Evolutionary conservation across 2,797 vertebrate genomes (phyloP).

Genomic region (Liparis tanakae): DNA sequence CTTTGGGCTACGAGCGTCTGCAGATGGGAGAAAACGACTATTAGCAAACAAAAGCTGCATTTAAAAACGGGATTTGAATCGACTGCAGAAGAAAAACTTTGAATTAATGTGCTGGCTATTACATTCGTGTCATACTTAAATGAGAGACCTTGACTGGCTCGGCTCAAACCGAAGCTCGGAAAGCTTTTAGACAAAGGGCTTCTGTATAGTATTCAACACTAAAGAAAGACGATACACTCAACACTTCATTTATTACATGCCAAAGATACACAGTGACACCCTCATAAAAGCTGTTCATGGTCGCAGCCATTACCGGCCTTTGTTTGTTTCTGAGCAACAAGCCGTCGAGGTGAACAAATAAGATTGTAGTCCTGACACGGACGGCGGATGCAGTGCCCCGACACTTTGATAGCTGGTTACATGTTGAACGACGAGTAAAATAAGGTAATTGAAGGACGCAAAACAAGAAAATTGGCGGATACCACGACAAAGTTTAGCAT

Average conservation of each 20-base stretch:
- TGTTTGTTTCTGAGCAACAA: constrained; percentile 44
- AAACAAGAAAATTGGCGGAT: constrained; percentile 60
- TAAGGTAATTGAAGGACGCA: constrained; percentile 48
- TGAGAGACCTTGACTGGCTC: constrained; percentile 2
- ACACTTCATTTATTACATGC: constrained; percentile 10
- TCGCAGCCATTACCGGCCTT: constrained; percentile 17
- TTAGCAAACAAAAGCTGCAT: constrained; percentile 5
- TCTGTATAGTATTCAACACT: neutral
- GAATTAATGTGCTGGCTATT: neutral
- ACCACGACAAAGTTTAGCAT: constrained; percentile 51
- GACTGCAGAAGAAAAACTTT: constrained; percentile 6
- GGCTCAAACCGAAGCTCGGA: constrained; percentile 2
- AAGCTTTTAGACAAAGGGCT: neutral
- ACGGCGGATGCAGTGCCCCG: constrained; percentile 40
- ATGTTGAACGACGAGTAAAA: constrained; percentile 48
- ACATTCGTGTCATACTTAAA: neutral
- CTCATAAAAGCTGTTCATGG: constrained; percentile 24
- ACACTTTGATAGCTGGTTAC: constrained; percentile 55
- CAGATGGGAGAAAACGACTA: constrained; percentile 31
- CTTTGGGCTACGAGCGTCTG: constrained; percentile 34
- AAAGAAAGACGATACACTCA: constrained; percentile 16
- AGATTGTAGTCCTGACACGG: constrained; percentile 31
- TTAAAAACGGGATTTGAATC: constrained; percentile 11
- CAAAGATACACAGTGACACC: constrained; percentile 28
- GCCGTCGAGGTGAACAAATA: constrained; percentile 47